Evolutionary conservation across 2,113 vertebrate genomes (phyloP).

Genomic region (Strigops habroptila): DNA sequence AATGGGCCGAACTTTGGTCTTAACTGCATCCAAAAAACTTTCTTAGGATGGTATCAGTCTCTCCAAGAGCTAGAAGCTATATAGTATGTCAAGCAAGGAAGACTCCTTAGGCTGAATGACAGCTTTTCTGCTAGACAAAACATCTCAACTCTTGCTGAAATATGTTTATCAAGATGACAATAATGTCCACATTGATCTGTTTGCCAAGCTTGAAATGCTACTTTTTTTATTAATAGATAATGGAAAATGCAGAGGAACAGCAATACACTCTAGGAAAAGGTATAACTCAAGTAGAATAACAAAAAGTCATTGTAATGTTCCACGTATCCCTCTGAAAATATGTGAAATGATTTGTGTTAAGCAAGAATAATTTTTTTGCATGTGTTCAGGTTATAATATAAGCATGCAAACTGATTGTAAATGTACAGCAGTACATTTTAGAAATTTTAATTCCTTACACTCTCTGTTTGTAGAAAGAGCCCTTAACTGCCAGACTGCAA

Average conservation of each 20-base stretch:
- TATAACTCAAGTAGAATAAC: not conserved
- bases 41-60: not conserved
- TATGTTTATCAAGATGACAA: not conserved
- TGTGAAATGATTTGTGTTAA: not conserved
- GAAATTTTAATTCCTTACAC: not conserved
- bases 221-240: not conserved
- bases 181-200: not conserved
- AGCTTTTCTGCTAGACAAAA: conserved; percentile 1
- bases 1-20: not conserved
- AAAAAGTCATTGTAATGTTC: not conserved
- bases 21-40: not conserved
- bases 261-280: not conserved
- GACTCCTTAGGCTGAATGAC: not conserved
- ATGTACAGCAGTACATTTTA: not conserved
- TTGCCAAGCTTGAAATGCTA: not conserved
- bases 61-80: not conserved
- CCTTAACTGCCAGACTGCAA: not conserved
- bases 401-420: not conserved
- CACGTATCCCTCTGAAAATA: not conserved
- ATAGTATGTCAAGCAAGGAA: not conserved
- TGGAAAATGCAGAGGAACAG: not conserved
- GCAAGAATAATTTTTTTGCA: not conserved
- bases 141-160: conserved; percentile 5
- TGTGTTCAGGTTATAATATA: not conserved
- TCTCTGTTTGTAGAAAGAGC: not conserved